phyloP scores from a whole-genome alignment of 2,113 vertebrate species.

The Herpailurus yagouaroundi region DNA sequence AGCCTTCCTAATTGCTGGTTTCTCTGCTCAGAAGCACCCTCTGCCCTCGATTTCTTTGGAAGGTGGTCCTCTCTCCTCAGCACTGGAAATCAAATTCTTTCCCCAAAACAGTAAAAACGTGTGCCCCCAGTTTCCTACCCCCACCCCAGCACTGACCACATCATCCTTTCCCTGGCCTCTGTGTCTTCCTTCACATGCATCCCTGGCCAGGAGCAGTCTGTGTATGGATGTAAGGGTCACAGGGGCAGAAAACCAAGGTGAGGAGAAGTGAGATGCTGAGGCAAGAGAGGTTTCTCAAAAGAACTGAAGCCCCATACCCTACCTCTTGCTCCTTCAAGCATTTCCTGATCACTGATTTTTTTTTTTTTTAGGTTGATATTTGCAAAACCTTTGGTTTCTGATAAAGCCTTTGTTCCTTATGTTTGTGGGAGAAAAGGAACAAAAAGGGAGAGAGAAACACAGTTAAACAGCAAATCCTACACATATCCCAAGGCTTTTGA shows the following conservation, averaged over 20 bases:
- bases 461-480: conserved; percentile 18
- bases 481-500: conserved; percentile 46
- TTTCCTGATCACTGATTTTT: background rate
- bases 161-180: background rate
- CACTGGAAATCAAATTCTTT: background rate
- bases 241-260: background rate
- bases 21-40: background rate
- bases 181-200: background rate
- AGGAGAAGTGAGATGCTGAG: background rate
- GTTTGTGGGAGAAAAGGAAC: background rate
- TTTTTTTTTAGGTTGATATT: background rate
- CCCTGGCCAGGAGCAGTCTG: background rate
- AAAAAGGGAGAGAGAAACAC: background rate
- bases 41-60: background rate
- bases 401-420: background rate
- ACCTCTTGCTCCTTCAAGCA: background rate
- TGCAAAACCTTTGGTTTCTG: background rate
- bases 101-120: background rate
- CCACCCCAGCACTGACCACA: background rate
- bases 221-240: background rate
- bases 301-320: accelerated
- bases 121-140: background rate
- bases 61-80: background rate
- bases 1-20: background rate
- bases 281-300: background rate